Base-by-base conservation (phyloP, 2,888 invertebrate species). In the Drosophila neonasuta region DNA sequence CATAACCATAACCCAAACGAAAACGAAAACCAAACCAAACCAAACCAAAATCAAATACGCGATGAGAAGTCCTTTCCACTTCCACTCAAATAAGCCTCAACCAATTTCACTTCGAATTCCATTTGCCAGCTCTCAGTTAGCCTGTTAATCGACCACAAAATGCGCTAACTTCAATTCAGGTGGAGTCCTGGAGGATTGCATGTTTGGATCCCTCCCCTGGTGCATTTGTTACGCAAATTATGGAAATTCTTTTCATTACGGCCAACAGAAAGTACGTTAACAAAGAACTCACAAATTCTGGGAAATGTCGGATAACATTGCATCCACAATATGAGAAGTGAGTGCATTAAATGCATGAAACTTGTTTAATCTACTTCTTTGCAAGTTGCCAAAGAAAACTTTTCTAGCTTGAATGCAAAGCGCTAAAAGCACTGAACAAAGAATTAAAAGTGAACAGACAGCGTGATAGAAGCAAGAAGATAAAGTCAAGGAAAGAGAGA, bases 1-100 rank as follows among this genome's bases (percentile, higher is more conserved):
- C 79, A 80, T 84, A 78, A 84, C 84, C 80, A 80, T 84, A 84
- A 80, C 60, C 80, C 63, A 50, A 46, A 6, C 41, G 34, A 10
- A 42, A 62, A 9, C 32, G 32, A 32, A 32, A 32, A 9, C 32
- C 11, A 32, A 10, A 10, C 32, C 11, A 9, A 32, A 32, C 10
- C 2, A 32, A 32, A 49, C 59, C 55, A 24, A 58, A 52, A 48
- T 54, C 50, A 61, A 59, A 75, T 66, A 67, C 76, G 61, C 71
- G 74, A 68, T 48, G 45, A 58, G 42, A 30, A 6, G 11, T 48
- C 60, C 55, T 10, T 56, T 39, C 39, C 56, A 17, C 32, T 32
- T 10, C 8, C 32, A 8, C 30, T 8, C 62, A 44, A 56, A 66
- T 59, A 74, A 74, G 48, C 36, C 49, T 60, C 79, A 39, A 39